A percentile compares a stretch with the other conserved stretches of the same genome.
phyloP scores from a whole-genome alignment of 1,140 invertebrate genomes.

The Chrysomallon squamiferum region DNA sequence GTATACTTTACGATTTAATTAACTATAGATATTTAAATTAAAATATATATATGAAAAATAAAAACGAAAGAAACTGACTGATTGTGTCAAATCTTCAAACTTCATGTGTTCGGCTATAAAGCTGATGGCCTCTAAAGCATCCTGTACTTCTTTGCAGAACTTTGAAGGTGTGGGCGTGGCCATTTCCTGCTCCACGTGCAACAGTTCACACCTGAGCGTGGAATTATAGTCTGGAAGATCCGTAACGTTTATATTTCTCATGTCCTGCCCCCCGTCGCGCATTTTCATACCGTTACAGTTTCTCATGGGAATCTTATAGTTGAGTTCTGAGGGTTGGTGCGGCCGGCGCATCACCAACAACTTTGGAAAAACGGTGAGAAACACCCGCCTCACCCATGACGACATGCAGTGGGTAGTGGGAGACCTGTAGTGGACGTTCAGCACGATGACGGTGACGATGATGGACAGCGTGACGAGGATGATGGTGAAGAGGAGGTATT shows the following conservation, averaged over 20 bases:
- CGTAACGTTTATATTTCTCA: not conserved
- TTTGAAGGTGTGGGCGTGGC: constrained; percentile 58
- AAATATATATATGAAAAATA: too few relatives aligned
- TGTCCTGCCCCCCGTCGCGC: constrained; percentile 64
- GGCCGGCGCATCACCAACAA: constrained; percentile 59
- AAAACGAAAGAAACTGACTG: constrained; percentile 35
- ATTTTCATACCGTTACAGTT: constrained; percentile 84
- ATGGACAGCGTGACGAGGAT: constrained; percentile 98
- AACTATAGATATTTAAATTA: too few relatives aligned
- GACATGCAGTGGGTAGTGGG: constrained; percentile 96
- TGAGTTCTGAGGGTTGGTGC: constrained; percentile 31
- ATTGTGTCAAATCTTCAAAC: constrained; percentile 56
- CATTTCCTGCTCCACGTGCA: too few relatives aligned
- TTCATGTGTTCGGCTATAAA: constrained; percentile 98
- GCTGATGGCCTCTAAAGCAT: constrained; percentile 89
- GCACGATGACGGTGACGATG: constrained; percentile 95
- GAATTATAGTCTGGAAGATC: too few relatives aligned
- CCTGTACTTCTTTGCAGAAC: constrained; percentile 77
- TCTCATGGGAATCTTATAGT: constrained; percentile 71
- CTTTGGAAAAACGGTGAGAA: constrained; percentile 88
- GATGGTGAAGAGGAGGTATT: constrained; percentile 99
- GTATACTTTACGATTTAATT: too few relatives aligned
- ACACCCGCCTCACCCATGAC: constrained; percentile 91
- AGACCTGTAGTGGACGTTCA: constrained; percentile 97
- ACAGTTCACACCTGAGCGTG: too few relatives aligned